These are phyloP conservation scores for Capromys pilorides DNA, from an alignment of 2,797 vertebrate species.

Conservation along the genomic window DNA sequence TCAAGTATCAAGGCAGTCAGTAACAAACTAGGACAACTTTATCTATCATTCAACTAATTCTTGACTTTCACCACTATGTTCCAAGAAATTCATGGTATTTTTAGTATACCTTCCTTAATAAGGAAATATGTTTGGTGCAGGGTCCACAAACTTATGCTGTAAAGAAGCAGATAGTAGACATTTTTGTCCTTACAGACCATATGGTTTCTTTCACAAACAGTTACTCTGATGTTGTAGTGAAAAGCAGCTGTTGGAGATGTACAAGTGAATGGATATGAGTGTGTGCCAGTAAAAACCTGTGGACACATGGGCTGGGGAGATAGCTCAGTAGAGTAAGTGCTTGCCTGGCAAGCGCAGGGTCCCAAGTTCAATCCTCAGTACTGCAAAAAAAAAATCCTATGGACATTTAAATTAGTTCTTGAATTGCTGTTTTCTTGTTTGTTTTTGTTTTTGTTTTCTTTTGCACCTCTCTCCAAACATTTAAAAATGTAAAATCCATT, in stretches of 20 bases:
- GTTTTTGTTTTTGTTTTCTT: background rate
- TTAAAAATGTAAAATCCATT: background rate
- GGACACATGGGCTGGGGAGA: too few species aligned
- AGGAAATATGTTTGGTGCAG: background rate
- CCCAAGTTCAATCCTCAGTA: too few species aligned
- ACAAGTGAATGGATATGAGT: background rate
- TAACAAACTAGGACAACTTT: background rate
- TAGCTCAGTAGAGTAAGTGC: too few species aligned
- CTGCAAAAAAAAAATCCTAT: too few species aligned
- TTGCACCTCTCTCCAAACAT: background rate
- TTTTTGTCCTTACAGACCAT: background rate
- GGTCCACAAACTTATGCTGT: background rate
- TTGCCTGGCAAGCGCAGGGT: too few species aligned
- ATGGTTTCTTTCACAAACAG: background rate
- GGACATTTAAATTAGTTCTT: background rate
- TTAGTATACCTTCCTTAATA: background rate
- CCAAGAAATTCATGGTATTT: background rate
- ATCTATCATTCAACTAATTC: background rate
- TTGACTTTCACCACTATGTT: background rate
- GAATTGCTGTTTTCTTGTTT: too few species aligned
- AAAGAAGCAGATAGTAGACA: background rate
- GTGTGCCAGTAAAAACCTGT: background rate
- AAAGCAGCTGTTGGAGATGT: background rate
- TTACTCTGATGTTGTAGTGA: background rate
- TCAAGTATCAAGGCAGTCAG: background rate